Evolutionary conservation across 2,888 invertebrate genomes (phyloP).

Genomic region (Tromatobia lineatoria): DNA sequence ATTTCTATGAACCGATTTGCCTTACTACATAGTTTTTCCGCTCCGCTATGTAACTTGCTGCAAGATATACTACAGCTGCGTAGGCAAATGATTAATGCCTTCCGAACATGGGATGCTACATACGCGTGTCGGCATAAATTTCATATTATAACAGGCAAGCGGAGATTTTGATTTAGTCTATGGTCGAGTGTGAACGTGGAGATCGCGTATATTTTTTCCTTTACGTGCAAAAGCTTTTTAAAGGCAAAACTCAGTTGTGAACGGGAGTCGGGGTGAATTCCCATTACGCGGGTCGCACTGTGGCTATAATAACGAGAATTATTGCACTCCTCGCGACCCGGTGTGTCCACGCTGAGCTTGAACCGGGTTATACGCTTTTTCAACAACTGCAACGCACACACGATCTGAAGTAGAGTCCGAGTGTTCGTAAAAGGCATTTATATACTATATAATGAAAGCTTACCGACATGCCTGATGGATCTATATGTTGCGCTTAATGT

Average conservation of each 20-base stretch:
- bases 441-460: slow-evolving; percentile 54
- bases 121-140: slow-evolving; percentile 10
- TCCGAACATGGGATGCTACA: background rate
- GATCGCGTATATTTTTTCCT: slow-evolving; percentile 11
- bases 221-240: slow-evolving; percentile 36
- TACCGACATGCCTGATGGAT: slow-evolving; percentile 46
- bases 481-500: slow-evolving; percentile 31
- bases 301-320: slow-evolving; percentile 19
- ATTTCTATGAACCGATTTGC: slow-evolving; percentile 29
- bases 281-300: slow-evolving; percentile 20
- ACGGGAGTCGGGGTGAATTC: slow-evolving; percentile 24
- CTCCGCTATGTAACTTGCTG: background rate
- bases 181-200: background rate
- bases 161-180: slow-evolving; percentile 17
- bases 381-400: background rate
- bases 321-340: slow-evolving; percentile 21
- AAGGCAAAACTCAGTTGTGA: slow-evolving; percentile 13
- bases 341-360: background rate
- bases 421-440: slow-evolving; percentile 46
- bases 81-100: background rate
- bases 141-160: background rate
- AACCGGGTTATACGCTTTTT: slow-evolving; percentile 1
- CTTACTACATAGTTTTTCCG: background rate
- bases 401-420: slow-evolving; percentile 22
- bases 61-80: background rate